phyloP scores from a whole-genome alignment of 2,888 invertebrate genomes.

The Chesias legatella region DNA sequence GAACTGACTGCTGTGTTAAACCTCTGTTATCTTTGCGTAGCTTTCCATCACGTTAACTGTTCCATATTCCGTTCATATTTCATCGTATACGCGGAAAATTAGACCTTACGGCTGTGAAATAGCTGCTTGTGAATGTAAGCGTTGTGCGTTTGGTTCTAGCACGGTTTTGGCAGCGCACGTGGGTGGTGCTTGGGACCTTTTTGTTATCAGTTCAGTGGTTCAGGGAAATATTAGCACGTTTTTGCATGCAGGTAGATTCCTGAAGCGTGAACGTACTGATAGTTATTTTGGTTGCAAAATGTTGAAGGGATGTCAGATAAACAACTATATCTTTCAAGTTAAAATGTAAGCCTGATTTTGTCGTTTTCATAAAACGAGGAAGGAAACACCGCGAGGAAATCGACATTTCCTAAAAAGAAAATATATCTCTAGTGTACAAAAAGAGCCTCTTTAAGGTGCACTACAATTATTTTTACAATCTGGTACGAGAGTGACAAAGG shows the following conservation, averaged over 20 bases:
- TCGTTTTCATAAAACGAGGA: no score
- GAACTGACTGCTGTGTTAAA: constrained; percentile 4
- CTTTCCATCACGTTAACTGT: constrained; percentile 20
- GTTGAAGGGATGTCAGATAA: constrained; percentile 1
- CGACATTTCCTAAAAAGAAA: no score
- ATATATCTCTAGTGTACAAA: no score
- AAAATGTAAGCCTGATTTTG: no score
- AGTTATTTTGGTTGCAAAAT: constrained; percentile 25
- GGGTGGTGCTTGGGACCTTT: constrained; percentile 33
- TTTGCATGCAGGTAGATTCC: constrained; percentile 31
- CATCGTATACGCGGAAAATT: constrained; percentile 9
- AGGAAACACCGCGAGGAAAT: no score
- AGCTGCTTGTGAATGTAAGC: constrained; percentile 18
- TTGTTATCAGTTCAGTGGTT: constrained; percentile 37
- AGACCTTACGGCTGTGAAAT: constrained; percentile 11
- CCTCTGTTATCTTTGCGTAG: constrained; percentile 21
- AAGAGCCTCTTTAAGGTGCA: no score
- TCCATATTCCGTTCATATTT: constrained; percentile 12
- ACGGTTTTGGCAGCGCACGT: constrained; percentile 23
- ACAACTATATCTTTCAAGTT: no score
- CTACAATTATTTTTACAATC: no score
- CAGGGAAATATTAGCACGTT: constrained; percentile 32
- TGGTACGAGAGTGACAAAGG: no score
- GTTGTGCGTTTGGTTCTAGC: constrained; percentile 12
- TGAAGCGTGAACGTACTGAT: constrained; percentile 30